Base-by-base conservation (phyloP, 2,888 invertebrate genomes). In the Willowsia nigromaculata region DNA sequence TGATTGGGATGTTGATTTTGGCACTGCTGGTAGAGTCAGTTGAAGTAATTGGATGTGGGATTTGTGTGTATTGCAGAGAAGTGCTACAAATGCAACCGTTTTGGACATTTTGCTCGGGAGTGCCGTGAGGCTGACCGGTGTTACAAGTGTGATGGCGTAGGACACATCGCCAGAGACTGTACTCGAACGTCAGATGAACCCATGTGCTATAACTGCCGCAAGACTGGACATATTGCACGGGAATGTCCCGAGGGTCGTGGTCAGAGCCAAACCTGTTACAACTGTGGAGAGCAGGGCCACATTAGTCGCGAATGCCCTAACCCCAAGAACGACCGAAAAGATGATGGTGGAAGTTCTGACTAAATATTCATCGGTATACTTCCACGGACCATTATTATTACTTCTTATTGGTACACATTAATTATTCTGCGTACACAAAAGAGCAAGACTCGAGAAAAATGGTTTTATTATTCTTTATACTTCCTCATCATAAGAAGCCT, bases 41-140 rank as follows among this genome's bases (percentile, higher is more conserved):
- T 81, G 83, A 22, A 65, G 13, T 53, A 65, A n/a, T 56, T 47
- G 59, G 87, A 89, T 92, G 91, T 30, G n/a, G n/a, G n/a, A n/a
- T n/a, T n/a, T 53, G 25, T 33, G 40, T 89, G 15, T 5, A 53
- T 59, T 18, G 15, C 43, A 93, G 98, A 98, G 93, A 98, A 98
- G 95, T 98, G 98, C 95, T 98, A 97, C 96, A 98, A 98, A 95
- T 98, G 98, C 95, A 98, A 98, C 95, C 96, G 97, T 94, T 96
- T 96, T 93, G 98, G 98, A 90, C 98, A 98, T 95, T 98, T 97
- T 94, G 98, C 98, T 91, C 96, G 98, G 92, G 98, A 98, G 93
- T 98, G 98, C 95, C 97, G 97, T 94, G 98, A 98, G 94, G 97
- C 97, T 91, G 98, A 98, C 94, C 94, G 94, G 92, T 95, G 95